Conservation (phyloP, 2,797 vertebrate species). For the Anabacerthia variegaticeps region DNA sequence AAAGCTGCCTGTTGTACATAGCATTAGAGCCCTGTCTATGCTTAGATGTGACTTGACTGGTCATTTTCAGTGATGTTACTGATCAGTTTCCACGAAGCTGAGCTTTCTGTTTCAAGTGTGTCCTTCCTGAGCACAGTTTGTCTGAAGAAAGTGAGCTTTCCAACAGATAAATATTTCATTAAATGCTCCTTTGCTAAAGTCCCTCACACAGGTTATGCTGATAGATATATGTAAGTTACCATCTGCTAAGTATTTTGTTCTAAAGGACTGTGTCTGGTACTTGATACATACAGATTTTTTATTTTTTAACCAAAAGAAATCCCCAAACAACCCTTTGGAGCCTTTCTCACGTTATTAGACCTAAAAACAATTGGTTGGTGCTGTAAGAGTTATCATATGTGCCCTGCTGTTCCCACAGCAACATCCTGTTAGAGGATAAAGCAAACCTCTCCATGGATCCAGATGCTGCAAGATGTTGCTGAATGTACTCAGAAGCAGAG, state of each 20-base stretch:
- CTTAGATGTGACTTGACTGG: not conserved
- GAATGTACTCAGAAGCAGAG: not conserved
- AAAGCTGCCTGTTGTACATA: not conserved
- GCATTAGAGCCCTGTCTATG: not conserved
- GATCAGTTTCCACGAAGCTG: not conserved
- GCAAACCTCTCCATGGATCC: not conserved
- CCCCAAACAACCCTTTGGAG: not conserved
- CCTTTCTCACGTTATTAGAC: not conserved
- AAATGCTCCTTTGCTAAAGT: not conserved
- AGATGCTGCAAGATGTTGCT: not conserved
- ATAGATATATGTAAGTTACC: not conserved
- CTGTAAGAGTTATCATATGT: not conserved
- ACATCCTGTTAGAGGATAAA: not conserved
- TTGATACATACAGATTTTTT: not conserved
- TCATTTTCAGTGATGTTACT: not conserved
- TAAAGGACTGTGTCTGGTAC: not conserved
- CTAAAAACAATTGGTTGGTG: not conserved
- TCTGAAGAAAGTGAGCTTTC: not conserved
- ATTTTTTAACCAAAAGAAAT: not conserved
- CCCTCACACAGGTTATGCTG: not conserved
- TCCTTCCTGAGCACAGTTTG: not conserved
- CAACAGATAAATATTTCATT: not conserved
- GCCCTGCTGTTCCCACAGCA: conserved; percentile 16
- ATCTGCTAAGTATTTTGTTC: not conserved
- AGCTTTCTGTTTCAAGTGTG: not conserved